These are phyloP conservation scores for Otus sunia DNA, from an alignment of 2,113 vertebrate species.

Conservation along the genomic window DNA sequence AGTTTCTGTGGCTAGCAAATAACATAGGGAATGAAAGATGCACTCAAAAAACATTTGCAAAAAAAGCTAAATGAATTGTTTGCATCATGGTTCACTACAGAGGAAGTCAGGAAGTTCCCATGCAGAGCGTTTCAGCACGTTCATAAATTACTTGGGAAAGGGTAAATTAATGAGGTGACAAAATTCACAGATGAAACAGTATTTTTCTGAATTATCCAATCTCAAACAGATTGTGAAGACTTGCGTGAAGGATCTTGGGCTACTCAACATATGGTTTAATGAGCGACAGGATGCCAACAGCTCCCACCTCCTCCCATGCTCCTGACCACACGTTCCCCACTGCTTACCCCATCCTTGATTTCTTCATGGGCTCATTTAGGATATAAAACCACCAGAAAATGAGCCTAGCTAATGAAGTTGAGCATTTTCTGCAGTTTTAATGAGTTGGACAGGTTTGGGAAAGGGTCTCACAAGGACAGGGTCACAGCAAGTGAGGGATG, in stretches of 20 bases:
- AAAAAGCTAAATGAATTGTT: background rate
- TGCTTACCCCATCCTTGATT: background rate
- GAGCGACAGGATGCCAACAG: background rate
- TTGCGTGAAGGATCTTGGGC: background rate
- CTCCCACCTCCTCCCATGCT: background rate
- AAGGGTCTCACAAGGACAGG: background rate
- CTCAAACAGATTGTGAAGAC: background rate
- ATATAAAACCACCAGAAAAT: background rate
- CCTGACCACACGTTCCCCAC: background rate
- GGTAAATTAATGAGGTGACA: background rate
- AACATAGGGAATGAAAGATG: slow-evolving; percentile 4
- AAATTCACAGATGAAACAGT: background rate
- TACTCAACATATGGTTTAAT: background rate
- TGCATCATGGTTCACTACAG: background rate
- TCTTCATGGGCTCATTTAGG: background rate
- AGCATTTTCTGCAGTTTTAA: background rate
- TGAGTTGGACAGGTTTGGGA: background rate
- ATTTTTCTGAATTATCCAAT: background rate
- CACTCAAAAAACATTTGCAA: background rate
- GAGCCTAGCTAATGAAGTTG: background rate
- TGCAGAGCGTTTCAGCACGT: background rate
- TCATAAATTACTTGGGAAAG: background rate
- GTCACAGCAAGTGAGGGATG: background rate
- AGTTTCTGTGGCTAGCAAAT: slow-evolving; percentile 32
- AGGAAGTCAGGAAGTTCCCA: background rate